A percentile compares a stretch with the other conserved stretches of the same genome.
Evolutionary conservation across 2,113 vertebrate species (phyloP).

Genomic region (Motacilla alba): DNA sequence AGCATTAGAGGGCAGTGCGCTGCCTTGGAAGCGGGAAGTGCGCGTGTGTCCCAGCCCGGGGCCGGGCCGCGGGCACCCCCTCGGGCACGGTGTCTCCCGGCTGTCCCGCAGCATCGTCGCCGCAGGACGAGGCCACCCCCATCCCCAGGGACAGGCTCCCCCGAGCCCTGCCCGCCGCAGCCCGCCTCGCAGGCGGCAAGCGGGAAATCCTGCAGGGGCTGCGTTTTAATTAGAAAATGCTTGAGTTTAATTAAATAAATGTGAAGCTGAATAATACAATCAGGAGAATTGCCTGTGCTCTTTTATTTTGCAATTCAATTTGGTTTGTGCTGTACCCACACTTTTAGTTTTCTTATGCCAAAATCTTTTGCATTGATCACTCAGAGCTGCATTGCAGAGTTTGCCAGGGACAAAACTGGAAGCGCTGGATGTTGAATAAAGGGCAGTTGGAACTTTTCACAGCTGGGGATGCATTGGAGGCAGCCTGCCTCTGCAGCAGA

Average conservation of each 20-base stretch:
- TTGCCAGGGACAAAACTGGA: conserved; percentile 33
- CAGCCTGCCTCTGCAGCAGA: background rate
- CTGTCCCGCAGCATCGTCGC: background rate
- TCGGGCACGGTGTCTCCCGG: too few relatives aligned
- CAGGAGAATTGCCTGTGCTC: background rate
- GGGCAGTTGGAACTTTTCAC: conserved; percentile 25
- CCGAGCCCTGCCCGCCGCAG: background rate
- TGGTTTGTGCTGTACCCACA: conserved; percentile 14
- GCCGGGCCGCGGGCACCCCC: background rate
- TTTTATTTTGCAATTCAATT: conserved; percentile 42
- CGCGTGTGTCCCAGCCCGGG: fast-evolving
- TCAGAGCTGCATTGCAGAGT: conserved; percentile 49
- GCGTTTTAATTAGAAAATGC: conserved; percentile 33
- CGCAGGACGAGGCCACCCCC: background rate
- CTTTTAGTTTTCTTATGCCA: background rate
- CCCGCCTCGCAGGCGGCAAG: background rate
- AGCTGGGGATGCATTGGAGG: background rate
- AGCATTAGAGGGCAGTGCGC: conserved; percentile 38
- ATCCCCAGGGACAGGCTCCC: background rate
- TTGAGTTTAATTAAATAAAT: conserved; percentile 43
- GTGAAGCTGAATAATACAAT: background rate
- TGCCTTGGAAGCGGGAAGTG: background rate
- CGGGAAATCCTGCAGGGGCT: background rate
- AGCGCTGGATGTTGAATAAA: background rate
- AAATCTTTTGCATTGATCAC: conserved; percentile 50